Conservation (phyloP, 2,888 invertebrate species). For the Digitonthophagus gazella region DNA sequence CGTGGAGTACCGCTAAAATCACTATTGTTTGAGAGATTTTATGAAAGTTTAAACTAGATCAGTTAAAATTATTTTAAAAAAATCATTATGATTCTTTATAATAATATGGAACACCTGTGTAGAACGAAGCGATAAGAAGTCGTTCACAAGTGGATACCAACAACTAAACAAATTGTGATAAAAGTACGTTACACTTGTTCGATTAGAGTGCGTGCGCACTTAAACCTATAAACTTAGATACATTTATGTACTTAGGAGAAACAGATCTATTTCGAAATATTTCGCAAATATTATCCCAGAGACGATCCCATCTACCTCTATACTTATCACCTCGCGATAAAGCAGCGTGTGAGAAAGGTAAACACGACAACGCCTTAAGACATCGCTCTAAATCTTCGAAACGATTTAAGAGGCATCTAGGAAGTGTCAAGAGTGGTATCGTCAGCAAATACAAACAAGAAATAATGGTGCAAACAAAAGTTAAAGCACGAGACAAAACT, state of each 20-base stretch:
- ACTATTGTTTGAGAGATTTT: not conserved
- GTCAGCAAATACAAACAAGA: not conserved
- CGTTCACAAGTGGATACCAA: not conserved
- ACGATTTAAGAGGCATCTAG: not conserved
- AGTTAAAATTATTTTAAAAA: not conserved
- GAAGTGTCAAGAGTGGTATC: slow-evolving; percentile 4
- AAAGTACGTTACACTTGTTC: not conserved
- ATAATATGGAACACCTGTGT: not conserved
- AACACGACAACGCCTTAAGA: slow-evolving; percentile 10
- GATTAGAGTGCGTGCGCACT: not conserved
- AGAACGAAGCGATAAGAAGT: not conserved
- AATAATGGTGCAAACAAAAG: not conserved
- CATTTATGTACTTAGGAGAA: not conserved
- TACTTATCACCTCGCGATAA: slow-evolving; percentile 8
- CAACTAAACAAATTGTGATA: not conserved
- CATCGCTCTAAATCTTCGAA: slow-evolving; percentile 5
- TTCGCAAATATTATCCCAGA: slow-evolving; percentile 14
- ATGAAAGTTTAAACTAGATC: not conserved
- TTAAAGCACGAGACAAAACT: not conserved
- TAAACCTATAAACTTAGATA: not conserved
- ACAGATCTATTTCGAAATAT: slow-evolving; percentile 6
- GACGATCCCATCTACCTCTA: not conserved
- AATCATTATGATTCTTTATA: not conserved
- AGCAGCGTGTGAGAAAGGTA: slow-evolving; percentile 7
- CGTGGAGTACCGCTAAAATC: not conserved